phyloP scores from a whole-genome alignment of 1,140 invertebrate genomes.

The Lasaia peninsularis region DNA sequence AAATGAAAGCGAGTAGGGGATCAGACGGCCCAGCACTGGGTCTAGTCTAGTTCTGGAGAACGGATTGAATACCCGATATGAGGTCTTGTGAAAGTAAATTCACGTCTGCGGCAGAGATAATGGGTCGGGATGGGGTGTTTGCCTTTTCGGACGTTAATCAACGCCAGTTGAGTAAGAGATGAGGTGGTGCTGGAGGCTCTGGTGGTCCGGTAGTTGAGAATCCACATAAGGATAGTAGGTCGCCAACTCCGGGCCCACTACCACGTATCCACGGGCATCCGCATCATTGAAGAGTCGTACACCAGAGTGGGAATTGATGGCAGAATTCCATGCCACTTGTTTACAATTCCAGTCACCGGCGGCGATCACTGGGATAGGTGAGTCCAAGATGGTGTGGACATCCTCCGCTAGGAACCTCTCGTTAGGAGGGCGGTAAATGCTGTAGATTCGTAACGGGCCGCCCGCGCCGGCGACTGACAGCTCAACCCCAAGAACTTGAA shows the following conservation, averaged over 20 bases:
- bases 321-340: too few relatives aligned
- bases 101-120: background rate
- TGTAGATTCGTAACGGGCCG: too few relatives aligned
- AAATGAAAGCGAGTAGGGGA: background rate
- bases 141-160: background rate
- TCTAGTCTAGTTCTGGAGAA: too few relatives aligned
- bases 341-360: too few relatives aligned
- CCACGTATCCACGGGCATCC: background rate
- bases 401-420: too few relatives aligned
- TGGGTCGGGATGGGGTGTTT: background rate
- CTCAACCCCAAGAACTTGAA: too few relatives aligned
- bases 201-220: background rate
- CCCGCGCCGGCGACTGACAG: too few relatives aligned
- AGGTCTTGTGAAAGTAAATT: background rate
- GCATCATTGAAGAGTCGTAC: slow-evolving; percentile 20
- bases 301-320: too few relatives aligned
- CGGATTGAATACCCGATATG: background rate
- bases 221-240: background rate
- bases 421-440: too few relatives aligned
- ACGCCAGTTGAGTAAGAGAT: background rate
- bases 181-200: background rate
- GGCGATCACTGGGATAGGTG: too few relatives aligned
- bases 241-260: slow-evolving; percentile 14
- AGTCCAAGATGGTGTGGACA: too few relatives aligned
- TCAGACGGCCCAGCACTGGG: too few relatives aligned